These are phyloP conservation scores for Fregata magnificens DNA, from an alignment of 2,113 vertebrate genomes.

Conservation along the genomic window DNA sequence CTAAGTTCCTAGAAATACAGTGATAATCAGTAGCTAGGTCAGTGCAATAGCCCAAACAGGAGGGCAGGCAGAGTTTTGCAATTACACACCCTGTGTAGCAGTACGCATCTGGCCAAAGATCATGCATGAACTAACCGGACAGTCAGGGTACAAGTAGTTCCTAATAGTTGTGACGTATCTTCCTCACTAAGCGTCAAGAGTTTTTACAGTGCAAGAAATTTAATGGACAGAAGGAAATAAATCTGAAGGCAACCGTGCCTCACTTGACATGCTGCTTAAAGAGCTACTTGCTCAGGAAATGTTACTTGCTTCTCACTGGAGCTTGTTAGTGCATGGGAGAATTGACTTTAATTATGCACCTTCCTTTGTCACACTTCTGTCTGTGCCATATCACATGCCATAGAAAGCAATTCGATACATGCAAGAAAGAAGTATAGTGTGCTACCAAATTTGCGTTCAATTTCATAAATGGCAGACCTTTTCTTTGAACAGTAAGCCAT, in stretches of 20 bases:
- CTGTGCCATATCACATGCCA: background rate
- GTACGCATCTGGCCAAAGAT: background rate
- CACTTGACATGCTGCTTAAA: background rate
- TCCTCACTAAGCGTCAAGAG: background rate
- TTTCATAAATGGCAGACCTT: background rate
- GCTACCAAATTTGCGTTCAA: background rate
- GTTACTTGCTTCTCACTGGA: background rate
- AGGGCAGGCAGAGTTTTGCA: background rate
- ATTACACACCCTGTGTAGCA: background rate
- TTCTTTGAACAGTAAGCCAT: background rate
- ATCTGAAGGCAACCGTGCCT: background rate
- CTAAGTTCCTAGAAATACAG: background rate
- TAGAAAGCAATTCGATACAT: background rate
- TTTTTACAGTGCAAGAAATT: background rate
- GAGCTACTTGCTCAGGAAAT: background rate
- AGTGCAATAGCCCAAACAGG: background rate
- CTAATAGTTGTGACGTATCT: accelerated
- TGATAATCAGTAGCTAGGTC: background rate
- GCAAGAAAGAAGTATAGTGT: background rate
- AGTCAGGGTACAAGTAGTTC: background rate
- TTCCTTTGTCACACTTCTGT: background rate
- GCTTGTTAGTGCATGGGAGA: background rate
- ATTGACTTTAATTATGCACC: background rate
- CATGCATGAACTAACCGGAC: background rate
- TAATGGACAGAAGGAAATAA: background rate